phyloP scores from a whole-genome alignment of 2,797 vertebrate species.

The Artibeus lituratus region DNA sequence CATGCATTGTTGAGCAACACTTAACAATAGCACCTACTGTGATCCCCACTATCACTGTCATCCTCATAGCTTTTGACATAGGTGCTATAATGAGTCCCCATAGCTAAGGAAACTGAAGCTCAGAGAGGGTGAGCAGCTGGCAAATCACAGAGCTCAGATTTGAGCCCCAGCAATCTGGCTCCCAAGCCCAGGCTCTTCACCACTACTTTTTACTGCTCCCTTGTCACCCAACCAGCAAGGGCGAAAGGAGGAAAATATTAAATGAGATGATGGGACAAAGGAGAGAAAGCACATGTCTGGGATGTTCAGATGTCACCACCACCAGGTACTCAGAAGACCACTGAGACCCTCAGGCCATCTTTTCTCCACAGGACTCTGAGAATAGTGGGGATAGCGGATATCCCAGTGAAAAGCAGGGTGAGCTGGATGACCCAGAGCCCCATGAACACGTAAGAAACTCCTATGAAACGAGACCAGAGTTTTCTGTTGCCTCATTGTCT shows the following conservation, averaged over 20 bases:
- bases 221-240: not conserved
- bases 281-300: not conserved
- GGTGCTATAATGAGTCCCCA: not conserved
- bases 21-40: not conserved
- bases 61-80: not conserved
- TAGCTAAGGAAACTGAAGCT: not conserved
- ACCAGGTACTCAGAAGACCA: not conserved
- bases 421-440: constrained; percentile 90
- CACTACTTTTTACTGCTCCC: not conserved
- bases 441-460: constrained; percentile 85
- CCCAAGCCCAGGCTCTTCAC: not conserved
- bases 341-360: not conserved
- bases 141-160: not conserved
- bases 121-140: not conserved
- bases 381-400: constrained; percentile 95
- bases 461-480: not conserved
- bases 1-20: not conserved
- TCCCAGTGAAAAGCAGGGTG: constrained; percentile 95
- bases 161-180: not conserved
- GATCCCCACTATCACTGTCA: not conserved
- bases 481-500: not conserved
- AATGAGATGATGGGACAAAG: not conserved
- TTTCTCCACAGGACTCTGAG: constrained; percentile 88
- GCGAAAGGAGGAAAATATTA: not conserved
- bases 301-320: not conserved